Percentiles rank a stretch among this genome's conserved stretches.
Conservation (phyloP, 2,113 vertebrate species). For the Steatornis caripensis region DNA sequence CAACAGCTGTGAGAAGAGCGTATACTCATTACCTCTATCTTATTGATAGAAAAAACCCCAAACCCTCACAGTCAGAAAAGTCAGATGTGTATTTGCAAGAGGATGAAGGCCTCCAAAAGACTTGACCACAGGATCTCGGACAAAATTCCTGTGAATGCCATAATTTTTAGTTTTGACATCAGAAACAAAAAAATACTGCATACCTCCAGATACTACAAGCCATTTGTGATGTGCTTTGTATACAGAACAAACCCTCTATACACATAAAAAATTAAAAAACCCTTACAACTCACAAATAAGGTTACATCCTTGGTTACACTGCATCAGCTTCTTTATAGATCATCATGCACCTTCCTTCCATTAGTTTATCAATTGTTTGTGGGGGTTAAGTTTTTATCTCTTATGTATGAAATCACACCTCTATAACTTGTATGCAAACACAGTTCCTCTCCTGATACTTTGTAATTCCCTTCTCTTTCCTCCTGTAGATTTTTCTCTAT, state of each 20-base stretch:
- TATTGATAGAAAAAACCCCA: not conserved
- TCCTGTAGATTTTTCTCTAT: not conserved
- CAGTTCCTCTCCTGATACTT: not conserved
- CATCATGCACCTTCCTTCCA: rapidly evolving
- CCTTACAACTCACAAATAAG: not conserved
- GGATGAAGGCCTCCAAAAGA: not conserved
- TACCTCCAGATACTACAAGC: not conserved
- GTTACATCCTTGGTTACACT: not conserved
- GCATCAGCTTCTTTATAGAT: not conserved
- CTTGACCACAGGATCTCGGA: not conserved
- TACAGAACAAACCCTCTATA: not conserved
- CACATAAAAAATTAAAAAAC: not conserved
- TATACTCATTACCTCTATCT: not conserved
- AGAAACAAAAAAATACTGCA: not conserved
- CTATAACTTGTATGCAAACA: not conserved
- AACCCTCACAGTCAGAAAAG: not conserved
- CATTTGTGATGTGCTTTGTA: not conserved
- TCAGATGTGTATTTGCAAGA: not conserved
- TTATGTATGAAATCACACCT: not conserved
- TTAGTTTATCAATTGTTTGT: not conserved
- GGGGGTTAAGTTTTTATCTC: not conserved
- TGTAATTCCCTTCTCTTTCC: not conserved
- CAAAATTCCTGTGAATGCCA: rapidly evolving
- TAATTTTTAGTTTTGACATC: not conserved
- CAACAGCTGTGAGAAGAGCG: not conserved